Evolutionary conservation across 2,797 vertebrate genomes (phyloP), one percentile per base, ranked within the genome.

Genomic region (Eulemur mongoz): DNA sequence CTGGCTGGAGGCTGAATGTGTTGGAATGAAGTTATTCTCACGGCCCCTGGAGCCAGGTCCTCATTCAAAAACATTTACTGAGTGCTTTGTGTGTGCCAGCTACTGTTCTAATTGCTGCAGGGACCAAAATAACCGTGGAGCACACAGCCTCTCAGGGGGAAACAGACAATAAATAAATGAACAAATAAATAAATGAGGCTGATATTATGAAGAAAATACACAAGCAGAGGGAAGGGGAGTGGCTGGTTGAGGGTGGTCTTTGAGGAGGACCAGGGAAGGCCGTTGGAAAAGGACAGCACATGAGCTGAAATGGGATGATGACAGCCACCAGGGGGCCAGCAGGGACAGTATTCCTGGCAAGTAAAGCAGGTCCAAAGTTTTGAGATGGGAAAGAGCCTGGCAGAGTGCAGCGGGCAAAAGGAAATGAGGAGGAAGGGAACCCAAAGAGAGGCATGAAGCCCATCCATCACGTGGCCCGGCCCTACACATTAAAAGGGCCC

Each of bases 391-490:
- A 91, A 35, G 40, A 52, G 1, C 35, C 45, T 35, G 27, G 43
- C 14, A 40, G 27, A 75, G 17, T 2, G 0, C 45, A 13, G 9
- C 11, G 3, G 52, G 27, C 4, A 5, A 13, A 50, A 50, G 45
- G 43, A 84, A 50, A 25, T 4, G 52, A 48, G 43, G 6, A 84
- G 23, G 20, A 43, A 27, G 80, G 78, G 14, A 52, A 54, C 18
- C 17, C 2, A 0, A 14, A 40, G 22, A 25, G 20, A 87, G 59
- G n/a, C 45, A 59, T 18, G 45, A 40, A 72, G 61, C 18, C 7
- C 4, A 11, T 32, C 8, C 1, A 1, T 2, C 13, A 38, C 5
- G 12, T 30, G 54, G 8, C 6, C 22, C 1, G 30, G 22, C 7
- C 12, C 25, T 5, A 1, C 12, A 22, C 11, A 4, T 4, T 30